Evolutionary conservation across 2,888 invertebrate genomes (phyloP).

Genomic region (Pheosia gnoma): DNA sequence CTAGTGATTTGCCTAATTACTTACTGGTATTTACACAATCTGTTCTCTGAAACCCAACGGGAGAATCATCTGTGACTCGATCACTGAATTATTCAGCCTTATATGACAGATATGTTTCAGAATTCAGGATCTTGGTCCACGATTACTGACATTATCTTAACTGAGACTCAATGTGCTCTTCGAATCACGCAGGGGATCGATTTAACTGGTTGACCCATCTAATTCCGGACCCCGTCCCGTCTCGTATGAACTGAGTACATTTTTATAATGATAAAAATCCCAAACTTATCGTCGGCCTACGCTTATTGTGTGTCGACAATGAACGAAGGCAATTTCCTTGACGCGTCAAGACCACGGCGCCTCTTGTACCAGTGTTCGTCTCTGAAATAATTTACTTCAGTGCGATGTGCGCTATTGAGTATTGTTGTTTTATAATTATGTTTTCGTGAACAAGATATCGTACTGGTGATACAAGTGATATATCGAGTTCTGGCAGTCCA

Average conservation of each 20-base stretch:
- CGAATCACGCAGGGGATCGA: too few relatives aligned
- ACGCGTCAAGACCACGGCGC: constrained; percentile 33
- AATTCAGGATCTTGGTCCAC: too few relatives aligned
- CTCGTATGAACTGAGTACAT: background rate
- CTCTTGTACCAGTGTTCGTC: constrained; percentile 11
- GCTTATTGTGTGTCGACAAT: constrained; percentile 34
- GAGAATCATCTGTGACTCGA: too few relatives aligned
- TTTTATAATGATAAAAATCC: background rate
- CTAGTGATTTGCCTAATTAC: too few relatives aligned
- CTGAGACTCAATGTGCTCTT: too few relatives aligned
- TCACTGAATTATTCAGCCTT: too few relatives aligned
- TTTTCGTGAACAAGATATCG: background rate
- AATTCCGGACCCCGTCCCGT: background rate
- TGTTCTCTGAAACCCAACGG: too few relatives aligned
- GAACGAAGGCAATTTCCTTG: constrained; percentile 30
- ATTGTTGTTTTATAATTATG: constrained; percentile 1
- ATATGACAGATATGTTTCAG: too few relatives aligned
- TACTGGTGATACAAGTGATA: background rate
- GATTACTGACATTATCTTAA: too few relatives aligned
- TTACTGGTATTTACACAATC: too few relatives aligned
- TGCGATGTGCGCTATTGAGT: background rate
- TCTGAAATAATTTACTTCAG: constrained; percentile 31
- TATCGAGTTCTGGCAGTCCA: background rate
- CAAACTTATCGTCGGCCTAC: constrained; percentile 13
- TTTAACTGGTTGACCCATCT: too few relatives aligned